Evolutionary conservation across 1,140 invertebrate species (phyloP).

Genomic region (Ectropis grisescens): DNA sequence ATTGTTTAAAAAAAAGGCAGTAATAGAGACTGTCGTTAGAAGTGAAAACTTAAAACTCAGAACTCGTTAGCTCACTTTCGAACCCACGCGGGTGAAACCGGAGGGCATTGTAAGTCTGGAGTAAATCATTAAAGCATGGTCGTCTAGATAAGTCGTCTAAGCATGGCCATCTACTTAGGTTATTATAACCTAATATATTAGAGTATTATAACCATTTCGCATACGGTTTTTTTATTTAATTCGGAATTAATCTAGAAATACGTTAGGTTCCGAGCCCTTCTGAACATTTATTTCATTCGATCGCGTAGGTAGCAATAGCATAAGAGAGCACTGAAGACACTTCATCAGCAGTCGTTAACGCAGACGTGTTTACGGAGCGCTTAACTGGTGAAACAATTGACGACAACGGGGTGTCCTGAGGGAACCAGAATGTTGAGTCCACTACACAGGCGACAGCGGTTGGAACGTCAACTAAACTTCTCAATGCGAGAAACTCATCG

Average conservation of each 20-base stretch:
- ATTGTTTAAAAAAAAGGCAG: no score
- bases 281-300: not conserved
- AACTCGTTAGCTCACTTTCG: no score
- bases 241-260: not conserved
- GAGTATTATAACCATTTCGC: not conserved
- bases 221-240: not conserved
- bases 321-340: not conserved
- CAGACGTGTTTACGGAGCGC: constrained; percentile 31
- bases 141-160: no score
- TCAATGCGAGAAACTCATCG: not conserved
- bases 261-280: no score
- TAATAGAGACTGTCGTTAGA: no score
- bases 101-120: no score
- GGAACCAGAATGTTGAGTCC: constrained; percentile 4
- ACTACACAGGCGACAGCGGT: constrained; percentile 9
- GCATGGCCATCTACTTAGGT: no score
- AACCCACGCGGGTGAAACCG: no score
- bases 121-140: no score
- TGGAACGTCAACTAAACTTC: not conserved
- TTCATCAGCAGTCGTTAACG: constrained; percentile 4
- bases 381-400: constrained; percentile 49
- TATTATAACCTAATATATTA: not conserved
- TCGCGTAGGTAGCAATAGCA: not conserved
- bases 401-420: constrained; percentile 33
- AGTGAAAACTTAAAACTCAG: no score